phyloP scores from a whole-genome alignment of 53 echinoderm and acorn worm genomes.

The Astropecten irregularis region DNA sequence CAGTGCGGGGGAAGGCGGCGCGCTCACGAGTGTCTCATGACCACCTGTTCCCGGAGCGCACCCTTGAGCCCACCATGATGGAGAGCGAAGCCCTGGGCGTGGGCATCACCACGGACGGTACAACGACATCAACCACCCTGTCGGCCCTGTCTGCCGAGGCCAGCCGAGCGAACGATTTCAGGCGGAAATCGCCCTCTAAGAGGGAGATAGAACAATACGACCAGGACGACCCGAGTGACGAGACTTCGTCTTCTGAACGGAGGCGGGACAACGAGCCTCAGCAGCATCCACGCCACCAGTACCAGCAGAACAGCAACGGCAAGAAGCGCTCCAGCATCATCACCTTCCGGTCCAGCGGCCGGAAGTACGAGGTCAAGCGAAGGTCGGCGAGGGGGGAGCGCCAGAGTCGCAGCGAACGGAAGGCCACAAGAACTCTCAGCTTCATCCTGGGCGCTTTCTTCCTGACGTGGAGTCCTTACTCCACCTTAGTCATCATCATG shows the following conservation, averaged over 20 bases:
- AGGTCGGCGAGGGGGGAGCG: slow-evolving; percentile 82
- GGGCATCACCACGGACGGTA: slow-evolving; percentile 68
- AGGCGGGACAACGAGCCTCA: slow-evolving; percentile 60
- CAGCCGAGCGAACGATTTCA: slow-evolving; percentile 5
- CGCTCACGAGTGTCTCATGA: slow-evolving; percentile 74
- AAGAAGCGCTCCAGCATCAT: slow-evolving; percentile 61
- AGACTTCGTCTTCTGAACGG: slow-evolving; percentile 88
- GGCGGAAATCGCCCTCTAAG: slow-evolving; percentile 40
- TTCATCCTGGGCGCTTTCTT: slow-evolving; percentile 96
- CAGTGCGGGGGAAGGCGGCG: slow-evolving; percentile 51
- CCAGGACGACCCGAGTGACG: slow-evolving; percentile 85
- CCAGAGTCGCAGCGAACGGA: slow-evolving; percentile 88
- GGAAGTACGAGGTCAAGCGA: slow-evolving; percentile 67
- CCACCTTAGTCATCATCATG: slow-evolving; percentile 84
- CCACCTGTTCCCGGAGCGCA: slow-evolving; percentile 72
- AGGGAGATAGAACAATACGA: slow-evolving; percentile 67
- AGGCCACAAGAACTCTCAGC: slow-evolving; percentile 88
- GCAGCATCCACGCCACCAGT: slow-evolving; percentile 7
- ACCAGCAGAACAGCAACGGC: slow-evolving; percentile 58
- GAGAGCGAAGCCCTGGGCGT: slow-evolving; percentile 65
- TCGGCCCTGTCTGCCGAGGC: slow-evolving; percentile 61
- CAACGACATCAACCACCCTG: slow-evolving; percentile 83
- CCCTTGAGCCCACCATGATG: slow-evolving; percentile 76
- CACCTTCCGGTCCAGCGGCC: slow-evolving; percentile 65
- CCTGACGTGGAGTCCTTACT: slow-evolving; percentile 96